These are phyloP conservation scores for Centrocercus urophasianus DNA, from an alignment of 2,113 vertebrate species.

Conservation along the genomic window DNA sequence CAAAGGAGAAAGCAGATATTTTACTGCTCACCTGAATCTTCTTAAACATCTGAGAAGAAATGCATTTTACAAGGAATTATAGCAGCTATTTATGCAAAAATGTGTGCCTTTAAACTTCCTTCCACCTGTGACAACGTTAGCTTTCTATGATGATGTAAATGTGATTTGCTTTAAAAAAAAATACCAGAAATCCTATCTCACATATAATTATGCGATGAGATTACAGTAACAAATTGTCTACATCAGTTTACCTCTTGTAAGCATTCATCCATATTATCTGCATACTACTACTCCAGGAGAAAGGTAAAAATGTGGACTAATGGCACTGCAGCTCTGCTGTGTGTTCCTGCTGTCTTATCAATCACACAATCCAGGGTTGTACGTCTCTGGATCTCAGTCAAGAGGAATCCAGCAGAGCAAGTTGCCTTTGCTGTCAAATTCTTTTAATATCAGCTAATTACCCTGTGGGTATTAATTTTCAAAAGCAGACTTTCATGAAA, in stretches of 20 bases:
- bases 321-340: not conserved
- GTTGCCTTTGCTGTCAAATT: not conserved
- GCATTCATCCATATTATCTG: not conserved
- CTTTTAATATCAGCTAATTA: not conserved
- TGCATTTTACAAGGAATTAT: not conserved
- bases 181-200: not conserved
- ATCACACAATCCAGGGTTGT: not conserved
- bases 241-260: not conserved
- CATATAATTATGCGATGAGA: not conserved
- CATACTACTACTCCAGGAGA: not conserved
- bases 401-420: not conserved
- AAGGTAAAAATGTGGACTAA: not conserved
- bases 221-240: not conserved
- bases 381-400: not conserved
- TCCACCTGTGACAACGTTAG: not conserved
- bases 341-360: not conserved
- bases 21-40: not conserved
- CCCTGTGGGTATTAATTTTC: not conserved
- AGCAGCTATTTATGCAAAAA: not conserved
- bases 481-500: not conserved
- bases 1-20: not conserved
- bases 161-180: not conserved
- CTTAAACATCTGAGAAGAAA: not conserved
- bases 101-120: not conserved
- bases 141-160: not conserved